Base-by-base conservation (phyloP, 2,797 vertebrate genomes). In the Nyctibius grandis region DNA sequence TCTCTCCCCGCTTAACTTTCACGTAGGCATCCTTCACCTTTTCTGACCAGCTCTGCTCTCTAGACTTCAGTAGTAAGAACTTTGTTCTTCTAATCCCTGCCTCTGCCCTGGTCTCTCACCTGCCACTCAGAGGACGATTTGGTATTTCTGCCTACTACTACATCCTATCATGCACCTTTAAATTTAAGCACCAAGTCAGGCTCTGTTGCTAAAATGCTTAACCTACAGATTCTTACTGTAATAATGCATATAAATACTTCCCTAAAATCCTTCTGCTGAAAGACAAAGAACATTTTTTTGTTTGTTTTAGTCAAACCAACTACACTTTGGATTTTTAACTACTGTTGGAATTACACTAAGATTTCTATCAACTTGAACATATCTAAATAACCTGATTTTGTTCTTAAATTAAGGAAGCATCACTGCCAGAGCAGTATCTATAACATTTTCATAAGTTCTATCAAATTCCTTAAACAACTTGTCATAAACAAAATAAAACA, bases 131-230 rank as follows among this genome's bases (percentile, higher is more conserved):
- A 33, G 11, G 10, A 54, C 1, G 1, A 34, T 36, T 51, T 31
- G 17, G 15, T 36, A 47, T n/a, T 81, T 19, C 22, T 11, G 15
- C n/a, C 61, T 11, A 15, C n/a, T 21, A 5, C 57, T 28, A 25
- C 22, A 12, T 13, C 5, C 0, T 0, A 44, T 1, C 7, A 8
- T 3, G 8, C 15, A 20, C 28, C 31, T 42, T 0, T 0, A 9
- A 4, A 61, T 8, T 40, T 8, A 38, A 80, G 76, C 65, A 56
- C 15, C 44, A 34, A 26, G 29, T 33, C 59, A 69, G 29, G 29
- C 29, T 83, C 36, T 11, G 9, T 12, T n/a, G 17, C 75, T 36
- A n/a, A 75, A 42, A 50, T 4, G 5, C 9, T 59, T 38, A 67
- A 21, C 19, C 47, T 47, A 42, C 15, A 69, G 12, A 54, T 45